Evolutionary conservation across 2,113 vertebrate genomes (phyloP), one percentile per base, ranked within the genome.

Genomic region (Stercorarius parasiticus): DNA sequence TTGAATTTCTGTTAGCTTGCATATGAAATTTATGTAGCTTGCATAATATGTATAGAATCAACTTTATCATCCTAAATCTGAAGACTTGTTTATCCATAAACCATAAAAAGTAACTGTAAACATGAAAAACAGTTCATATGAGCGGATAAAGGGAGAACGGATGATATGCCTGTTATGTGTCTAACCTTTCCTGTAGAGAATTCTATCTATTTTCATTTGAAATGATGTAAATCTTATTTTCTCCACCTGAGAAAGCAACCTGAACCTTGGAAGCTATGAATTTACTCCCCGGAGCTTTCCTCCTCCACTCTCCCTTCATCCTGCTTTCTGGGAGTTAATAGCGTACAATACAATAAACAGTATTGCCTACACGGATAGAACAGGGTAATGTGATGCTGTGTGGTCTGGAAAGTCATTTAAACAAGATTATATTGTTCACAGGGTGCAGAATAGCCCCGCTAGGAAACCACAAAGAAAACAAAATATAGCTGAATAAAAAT

Each of bases 371-470:
- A 78, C 22, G 3, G 73, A 15, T 4, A 19, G 74, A 72, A 20
- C 52, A 8, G 40, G 76, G 80, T 25, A 86, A 64, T 2, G 55
- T 7, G 86, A 82, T 78, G 96, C 93, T 97, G 95, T 94, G 95
- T 94, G 95, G 92, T 94, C 95, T 94, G 94, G 25, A 82, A 96
- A 97, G 95, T 71, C 80, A 88, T 94, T 95, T 94, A 95, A 92
- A 96, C 66, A 29, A 84, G 92, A 95, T 96, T 79, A 82, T 72
- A 90, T 70, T 72, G 88, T 67, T 95, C 81, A 7, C 72, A 23
- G 90, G 86, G 90, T 76, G 88, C 95, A 43, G 88, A 80, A 83
- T 1, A 86, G 80, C 82, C 77, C 80, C 32, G 5, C 78, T 40
- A 86, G 72, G 64, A 40, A 78, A 30, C 70, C 65, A 49, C 92